Evolutionary conservation across 2,113 vertebrate species (phyloP).

Genomic region (Chaetodon auriga): DNA sequence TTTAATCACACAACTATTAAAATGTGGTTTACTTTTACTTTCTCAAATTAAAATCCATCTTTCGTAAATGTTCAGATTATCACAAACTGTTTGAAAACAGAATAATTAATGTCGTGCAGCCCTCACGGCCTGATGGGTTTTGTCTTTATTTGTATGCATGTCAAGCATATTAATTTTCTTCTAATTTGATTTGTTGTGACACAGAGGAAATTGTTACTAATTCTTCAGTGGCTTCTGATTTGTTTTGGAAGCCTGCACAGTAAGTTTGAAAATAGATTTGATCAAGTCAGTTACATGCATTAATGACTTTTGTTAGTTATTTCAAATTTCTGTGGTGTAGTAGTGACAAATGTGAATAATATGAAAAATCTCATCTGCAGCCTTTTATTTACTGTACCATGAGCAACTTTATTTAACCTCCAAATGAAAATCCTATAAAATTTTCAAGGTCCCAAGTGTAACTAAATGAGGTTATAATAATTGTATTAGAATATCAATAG

Average conservation of each 20-base stretch:
- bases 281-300: background rate
- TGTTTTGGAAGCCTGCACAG: background rate
- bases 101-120: background rate
- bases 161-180: background rate
- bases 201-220: background rate
- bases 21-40: background rate
- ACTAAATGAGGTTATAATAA: background rate
- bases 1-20: background rate
- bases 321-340: background rate
- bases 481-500: background rate
- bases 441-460: background rate
- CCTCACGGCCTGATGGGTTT: background rate
- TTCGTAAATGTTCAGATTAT: background rate
- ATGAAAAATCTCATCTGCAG: background rate
- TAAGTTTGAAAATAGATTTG: background rate
- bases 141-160: background rate
- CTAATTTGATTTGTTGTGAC: background rate
- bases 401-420: background rate
- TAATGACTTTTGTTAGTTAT: background rate
- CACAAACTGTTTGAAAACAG: background rate
- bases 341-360: background rate
- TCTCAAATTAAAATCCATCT: background rate
- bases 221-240: background rate
- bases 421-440: background rate
- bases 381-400: background rate